Percentiles rank a stretch among this genome's conserved stretches.
Evolutionary conservation across 2,113 vertebrate genomes (phyloP).

Genomic region (Ochotona curzoniae): DNA sequence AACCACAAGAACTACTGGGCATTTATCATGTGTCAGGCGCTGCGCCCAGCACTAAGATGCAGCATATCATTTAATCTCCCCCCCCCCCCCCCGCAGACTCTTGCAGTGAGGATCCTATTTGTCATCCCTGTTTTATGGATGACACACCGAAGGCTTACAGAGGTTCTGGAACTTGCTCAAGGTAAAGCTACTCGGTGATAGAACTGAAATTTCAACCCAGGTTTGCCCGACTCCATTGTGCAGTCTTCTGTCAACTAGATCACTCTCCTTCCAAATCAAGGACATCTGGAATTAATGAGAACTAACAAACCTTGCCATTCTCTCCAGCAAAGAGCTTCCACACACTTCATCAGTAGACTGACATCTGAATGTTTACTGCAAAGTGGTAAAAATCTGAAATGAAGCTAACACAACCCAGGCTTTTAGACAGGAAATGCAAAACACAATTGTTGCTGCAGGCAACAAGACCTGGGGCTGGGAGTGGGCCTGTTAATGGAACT

Average conservation of each 20-base stretch:
- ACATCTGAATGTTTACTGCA: conserved; percentile 7
- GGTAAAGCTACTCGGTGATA: not conserved
- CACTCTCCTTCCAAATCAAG: not conserved
- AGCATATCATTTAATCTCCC: not conserved
- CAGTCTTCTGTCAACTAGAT: not conserved
- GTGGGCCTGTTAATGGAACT: too few species aligned
- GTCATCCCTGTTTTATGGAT: not conserved
- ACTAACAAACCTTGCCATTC: not conserved
- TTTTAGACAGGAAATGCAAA: conserved; percentile 57
- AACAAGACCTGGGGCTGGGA: too few species aligned
- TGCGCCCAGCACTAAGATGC: not conserved
- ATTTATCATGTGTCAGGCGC: not conserved
- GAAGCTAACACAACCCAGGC: conserved; percentile 14
- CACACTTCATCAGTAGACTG: not conserved
- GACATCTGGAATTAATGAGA: conserved; percentile 23
- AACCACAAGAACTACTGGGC: not conserved
- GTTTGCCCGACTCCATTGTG: not conserved
- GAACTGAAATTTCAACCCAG: not conserved
- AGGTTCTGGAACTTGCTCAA: not conserved
- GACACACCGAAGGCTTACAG: not conserved
- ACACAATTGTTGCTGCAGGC: not conserved
- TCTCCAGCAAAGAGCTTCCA: not conserved
- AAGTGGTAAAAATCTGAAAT: conserved; percentile 55
- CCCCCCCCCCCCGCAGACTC: not conserved
- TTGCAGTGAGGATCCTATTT: not conserved